These are phyloP conservation scores for Heterocephalus glaber DNA, from an alignment of 2,113 vertebrate species.

Conservation along the genomic window DNA sequence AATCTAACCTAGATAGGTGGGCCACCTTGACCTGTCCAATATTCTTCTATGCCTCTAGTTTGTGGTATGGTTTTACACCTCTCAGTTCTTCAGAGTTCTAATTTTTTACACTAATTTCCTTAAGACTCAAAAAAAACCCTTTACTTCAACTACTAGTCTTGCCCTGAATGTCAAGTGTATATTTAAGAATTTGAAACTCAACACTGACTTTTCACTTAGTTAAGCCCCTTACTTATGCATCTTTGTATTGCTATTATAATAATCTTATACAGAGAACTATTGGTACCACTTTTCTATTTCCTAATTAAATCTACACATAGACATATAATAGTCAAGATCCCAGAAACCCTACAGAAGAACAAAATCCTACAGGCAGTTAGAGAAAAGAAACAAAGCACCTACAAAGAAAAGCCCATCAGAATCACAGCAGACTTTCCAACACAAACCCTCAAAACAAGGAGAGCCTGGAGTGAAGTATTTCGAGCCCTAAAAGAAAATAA, in stretches of 20 bases:
- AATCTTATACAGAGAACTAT: neutral
- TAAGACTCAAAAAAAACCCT: neutral
- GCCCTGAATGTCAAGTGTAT: neutral
- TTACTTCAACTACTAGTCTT: neutral
- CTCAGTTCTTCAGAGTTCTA: neutral
- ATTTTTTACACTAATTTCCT: constrained; percentile 21
- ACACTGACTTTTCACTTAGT: neutral
- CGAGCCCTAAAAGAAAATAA: no score
- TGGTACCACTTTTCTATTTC: neutral
- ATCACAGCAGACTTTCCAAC: no score
- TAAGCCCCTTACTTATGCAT: neutral
- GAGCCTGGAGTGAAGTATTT: no score
- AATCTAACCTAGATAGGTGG: neutral
- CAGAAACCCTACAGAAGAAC: no score
- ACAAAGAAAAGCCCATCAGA: no score
- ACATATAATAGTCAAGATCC: no score
- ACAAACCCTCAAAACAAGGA: no score
- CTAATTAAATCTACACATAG: no score
- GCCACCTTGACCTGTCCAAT: neutral
- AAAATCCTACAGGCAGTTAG: no score
- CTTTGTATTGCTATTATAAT: neutral
- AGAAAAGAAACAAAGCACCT: no score
- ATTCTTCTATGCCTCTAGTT: neutral
- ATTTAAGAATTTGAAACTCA: constrained; percentile 8
- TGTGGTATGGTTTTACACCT: neutral